These are phyloP conservation scores for Stylophora pistillata DNA, from an alignment of 64 coral and sea anemone genomes.

Conservation along the genomic window DNA sequence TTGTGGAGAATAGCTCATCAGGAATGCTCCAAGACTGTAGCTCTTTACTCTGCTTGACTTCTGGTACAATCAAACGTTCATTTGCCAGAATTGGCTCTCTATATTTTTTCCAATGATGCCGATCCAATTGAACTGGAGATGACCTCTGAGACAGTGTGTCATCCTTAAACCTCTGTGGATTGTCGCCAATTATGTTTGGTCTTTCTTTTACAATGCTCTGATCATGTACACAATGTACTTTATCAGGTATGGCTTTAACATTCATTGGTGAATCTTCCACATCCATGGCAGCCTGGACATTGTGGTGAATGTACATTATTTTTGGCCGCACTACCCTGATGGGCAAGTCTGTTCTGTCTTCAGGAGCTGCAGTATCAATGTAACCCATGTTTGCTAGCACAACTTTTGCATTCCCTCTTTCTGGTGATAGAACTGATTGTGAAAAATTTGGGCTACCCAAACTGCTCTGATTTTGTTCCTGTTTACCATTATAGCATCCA, in stretches of 20 bases:
- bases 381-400: conserved; percentile 16
- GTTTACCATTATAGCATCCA: background rate
- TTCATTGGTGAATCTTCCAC: background rate
- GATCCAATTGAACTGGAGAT: too few species aligned
- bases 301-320: conserved; percentile 6
- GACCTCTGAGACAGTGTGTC: background rate
- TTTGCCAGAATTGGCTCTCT: background rate
- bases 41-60: background rate
- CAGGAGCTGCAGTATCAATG: background rate
- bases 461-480: background rate
- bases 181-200: background rate
- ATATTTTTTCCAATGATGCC: background rate
- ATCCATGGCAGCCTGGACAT: background rate
- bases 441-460: background rate
- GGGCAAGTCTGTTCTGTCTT: background rate
- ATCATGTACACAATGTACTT: background rate
- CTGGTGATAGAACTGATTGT: background rate
- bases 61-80: conserved; percentile 7
- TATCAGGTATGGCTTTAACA: background rate
- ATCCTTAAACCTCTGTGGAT: background rate
- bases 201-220: background rate
- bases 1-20: background rate
- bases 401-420: background rate
- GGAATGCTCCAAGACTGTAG: background rate
- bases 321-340: conserved; percentile 28